Conservation (phyloP, 2,113 vertebrate genomes). For the Labeo rohita region DNA sequence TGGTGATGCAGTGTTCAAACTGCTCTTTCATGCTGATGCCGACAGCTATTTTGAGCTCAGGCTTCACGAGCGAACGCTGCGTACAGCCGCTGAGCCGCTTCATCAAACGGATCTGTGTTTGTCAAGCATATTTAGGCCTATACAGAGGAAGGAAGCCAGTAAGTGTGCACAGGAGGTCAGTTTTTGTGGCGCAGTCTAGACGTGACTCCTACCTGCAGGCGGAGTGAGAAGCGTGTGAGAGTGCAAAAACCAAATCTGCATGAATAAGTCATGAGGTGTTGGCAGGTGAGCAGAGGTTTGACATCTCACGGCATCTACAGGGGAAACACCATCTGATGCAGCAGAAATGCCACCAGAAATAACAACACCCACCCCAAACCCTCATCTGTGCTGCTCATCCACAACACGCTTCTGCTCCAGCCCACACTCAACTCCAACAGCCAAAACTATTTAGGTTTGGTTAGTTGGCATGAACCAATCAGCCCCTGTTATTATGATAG, state of each 20-base stretch:
- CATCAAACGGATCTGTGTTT: neutral
- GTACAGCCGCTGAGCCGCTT: neutral
- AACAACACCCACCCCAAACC: neutral
- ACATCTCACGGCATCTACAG: neutral
- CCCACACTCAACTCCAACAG: neutral
- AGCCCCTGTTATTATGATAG: neutral
- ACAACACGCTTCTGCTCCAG: neutral
- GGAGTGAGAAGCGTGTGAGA: neutral
- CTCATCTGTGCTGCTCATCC: neutral
- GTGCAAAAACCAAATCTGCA: neutral
- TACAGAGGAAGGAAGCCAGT: neutral
- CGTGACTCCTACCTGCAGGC: neutral
- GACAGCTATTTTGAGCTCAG: neutral
- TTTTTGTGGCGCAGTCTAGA: neutral
- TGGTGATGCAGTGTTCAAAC: neutral
- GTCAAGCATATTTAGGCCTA: neutral
- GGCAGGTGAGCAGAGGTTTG: neutral
- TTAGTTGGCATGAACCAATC: neutral
- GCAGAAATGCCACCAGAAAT: neutral
- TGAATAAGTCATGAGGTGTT: constrained; percentile 1
- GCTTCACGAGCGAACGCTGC: neutral
- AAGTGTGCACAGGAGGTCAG: neutral
- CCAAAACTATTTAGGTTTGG: neutral
- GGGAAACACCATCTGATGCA: neutral
- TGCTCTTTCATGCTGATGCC: constrained; percentile 8